These are phyloP conservation scores for Psilopsiagon aymara DNA, from an alignment of 2,113 vertebrate genomes.

Conservation along the genomic window DNA sequence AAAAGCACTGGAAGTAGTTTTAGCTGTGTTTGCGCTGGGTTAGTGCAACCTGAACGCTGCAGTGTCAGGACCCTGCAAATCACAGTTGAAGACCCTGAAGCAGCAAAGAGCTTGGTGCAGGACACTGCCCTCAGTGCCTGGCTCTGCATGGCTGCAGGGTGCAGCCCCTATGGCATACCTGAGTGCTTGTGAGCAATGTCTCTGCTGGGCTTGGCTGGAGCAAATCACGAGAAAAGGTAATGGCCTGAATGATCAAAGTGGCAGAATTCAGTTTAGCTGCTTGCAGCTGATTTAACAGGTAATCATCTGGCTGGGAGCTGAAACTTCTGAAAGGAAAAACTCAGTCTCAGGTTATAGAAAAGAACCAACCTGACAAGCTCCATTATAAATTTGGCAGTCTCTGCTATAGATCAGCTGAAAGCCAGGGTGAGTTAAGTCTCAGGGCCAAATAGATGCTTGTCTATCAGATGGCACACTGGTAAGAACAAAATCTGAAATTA, in stretches of 20 bases:
- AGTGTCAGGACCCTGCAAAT: not conserved
- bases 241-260: not conserved
- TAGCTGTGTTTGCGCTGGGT: not conserved
- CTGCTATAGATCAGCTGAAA: constrained; percentile 4
- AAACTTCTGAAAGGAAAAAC: not conserved
- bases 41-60: not conserved
- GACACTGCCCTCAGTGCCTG: too few species aligned
- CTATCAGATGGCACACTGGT: not conserved
- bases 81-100: not conserved
- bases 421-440: not conserved
- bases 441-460: constrained; percentile 31
- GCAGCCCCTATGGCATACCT: not conserved
- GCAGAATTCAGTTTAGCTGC: not conserved
- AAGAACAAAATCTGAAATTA: constrained; percentile 9
- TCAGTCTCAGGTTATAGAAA: not conserved
- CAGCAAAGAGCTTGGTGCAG: not conserved
- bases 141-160: not conserved
- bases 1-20: not conserved
- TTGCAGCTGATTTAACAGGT: not conserved
- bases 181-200: not conserved
- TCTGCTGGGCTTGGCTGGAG: not conserved
- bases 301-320: not conserved
- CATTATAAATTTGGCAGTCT: not conserved
- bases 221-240: not conserved
- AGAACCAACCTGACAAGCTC: not conserved